Evolutionary conservation across 2,113 vertebrate genomes (phyloP).

Genomic region (Arizona elegans): DNA sequence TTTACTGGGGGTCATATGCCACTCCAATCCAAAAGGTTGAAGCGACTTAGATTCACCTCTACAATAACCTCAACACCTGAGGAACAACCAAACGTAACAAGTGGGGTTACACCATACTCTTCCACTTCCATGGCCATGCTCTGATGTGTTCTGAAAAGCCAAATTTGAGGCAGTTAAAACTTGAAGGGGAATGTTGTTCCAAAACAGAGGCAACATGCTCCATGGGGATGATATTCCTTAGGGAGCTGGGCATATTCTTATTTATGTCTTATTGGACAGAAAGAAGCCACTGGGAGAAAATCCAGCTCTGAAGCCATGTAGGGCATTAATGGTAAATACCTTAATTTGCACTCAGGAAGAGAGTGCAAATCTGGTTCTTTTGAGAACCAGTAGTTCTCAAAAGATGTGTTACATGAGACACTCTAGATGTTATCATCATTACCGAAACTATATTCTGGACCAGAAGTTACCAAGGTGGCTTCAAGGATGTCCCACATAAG

Average conservation of each 20-base stretch:
- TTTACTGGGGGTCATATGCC: not conserved
- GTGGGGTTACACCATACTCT: not conserved
- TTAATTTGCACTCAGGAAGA: not conserved
- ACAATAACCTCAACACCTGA: not conserved
- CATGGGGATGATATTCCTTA: not conserved
- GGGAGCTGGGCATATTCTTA: not conserved
- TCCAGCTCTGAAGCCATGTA: not conserved
- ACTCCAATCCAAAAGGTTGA: not conserved
- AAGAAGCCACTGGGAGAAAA: not conserved
- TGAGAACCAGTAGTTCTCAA: not conserved
- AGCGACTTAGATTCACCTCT: not conserved
- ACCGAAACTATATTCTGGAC: not conserved
- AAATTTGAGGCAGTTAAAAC: not conserved
- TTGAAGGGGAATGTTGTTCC: not conserved
- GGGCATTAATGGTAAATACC: not conserved
- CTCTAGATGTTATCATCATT: not conserved
- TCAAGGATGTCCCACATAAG: not conserved
- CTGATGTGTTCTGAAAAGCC: not conserved
- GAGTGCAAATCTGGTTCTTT: too few relatives aligned
- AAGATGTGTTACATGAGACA: not conserved
- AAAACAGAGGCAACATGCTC: not conserved
- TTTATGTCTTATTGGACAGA: not conserved
- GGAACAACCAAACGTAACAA: not conserved
- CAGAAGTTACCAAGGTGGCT: not conserved
- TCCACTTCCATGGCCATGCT: not conserved